phyloP scores from a whole-genome alignment of 2,888 invertebrate genomes.

The Ariolimax columbianus region DNA sequence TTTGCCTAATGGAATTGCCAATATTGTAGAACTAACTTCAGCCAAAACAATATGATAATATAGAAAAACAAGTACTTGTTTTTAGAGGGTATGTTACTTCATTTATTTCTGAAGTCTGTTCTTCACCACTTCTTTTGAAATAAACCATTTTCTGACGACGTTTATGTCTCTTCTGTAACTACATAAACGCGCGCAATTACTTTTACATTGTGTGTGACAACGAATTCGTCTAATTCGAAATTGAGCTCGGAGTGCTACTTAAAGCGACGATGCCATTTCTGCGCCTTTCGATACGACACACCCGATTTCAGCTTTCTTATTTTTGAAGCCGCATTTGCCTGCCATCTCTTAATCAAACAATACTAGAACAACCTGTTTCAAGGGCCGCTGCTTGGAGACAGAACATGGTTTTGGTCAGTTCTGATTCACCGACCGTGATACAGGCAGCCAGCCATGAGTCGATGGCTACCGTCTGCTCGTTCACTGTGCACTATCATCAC shows the following conservation, averaged over 20 bases:
- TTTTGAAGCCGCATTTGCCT: too few relatives aligned
- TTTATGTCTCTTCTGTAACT: neutral
- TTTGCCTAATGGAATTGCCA: slow-evolving; percentile 24
- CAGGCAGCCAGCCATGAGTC: too few relatives aligned
- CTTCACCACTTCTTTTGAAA: neutral
- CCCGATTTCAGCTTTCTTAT: too few relatives aligned
- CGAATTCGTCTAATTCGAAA: neutral
- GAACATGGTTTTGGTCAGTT: too few relatives aligned
- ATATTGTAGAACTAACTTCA: slow-evolving; percentile 10
- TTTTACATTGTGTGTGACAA: neutral
- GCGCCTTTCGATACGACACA: too few relatives aligned
- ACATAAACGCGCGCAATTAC: neutral
- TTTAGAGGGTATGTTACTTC: neutral
- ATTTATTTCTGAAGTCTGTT: neutral
- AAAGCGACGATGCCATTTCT: too few relatives aligned
- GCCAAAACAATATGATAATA: slow-evolving; percentile 20
- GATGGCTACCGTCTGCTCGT: too few relatives aligned
- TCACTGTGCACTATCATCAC: too few relatives aligned
- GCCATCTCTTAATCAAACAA: too few relatives aligned
- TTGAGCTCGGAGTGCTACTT: neutral
- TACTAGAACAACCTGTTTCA: too few relatives aligned
- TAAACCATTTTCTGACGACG: neutral
- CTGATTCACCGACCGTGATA: too few relatives aligned
- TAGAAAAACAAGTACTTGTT: slow-evolving; percentile 7
- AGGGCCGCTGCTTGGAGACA: too few relatives aligned